phyloP scores from a whole-genome alignment of 2,797 vertebrate species.

The Chlorospingus semifuscus region DNA sequence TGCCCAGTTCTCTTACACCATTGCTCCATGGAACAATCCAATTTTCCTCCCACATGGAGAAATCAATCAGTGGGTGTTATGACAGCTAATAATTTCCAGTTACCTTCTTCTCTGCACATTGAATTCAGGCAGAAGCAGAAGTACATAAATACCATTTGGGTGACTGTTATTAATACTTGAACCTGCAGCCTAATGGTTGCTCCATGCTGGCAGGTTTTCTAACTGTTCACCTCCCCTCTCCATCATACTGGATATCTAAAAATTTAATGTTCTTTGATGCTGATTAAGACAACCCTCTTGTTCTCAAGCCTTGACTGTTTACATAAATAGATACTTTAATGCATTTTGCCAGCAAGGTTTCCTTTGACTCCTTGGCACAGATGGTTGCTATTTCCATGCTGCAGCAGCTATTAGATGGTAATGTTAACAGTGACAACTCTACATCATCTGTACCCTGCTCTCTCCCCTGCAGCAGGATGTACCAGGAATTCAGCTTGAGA shows the following conservation, averaged over 20 bases:
- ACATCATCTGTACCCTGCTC: neutral
- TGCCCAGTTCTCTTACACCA: neutral
- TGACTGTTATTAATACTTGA: neutral
- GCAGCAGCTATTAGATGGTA: conserved; percentile 2
- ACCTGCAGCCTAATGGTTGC: neutral
- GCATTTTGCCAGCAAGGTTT: conserved; percentile 44
- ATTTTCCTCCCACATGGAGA: neutral
- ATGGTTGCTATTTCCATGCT: conserved; percentile 38
- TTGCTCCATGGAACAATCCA: neutral
- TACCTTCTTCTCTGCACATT: neutral
- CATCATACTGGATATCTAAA: neutral
- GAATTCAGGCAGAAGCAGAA: neutral
- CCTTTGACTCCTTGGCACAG: conserved; percentile 37
- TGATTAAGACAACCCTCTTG: neutral
- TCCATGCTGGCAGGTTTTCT: neutral
- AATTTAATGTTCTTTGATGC: neutral
- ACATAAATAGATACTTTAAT: conserved; percentile 25
- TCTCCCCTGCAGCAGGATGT: neutral
- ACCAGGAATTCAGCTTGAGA: neutral
- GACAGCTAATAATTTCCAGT: neutral
- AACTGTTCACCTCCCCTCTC: neutral
- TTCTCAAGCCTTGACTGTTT: neutral
- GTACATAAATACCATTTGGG: neutral
- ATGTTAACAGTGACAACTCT: neutral
- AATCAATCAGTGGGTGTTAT: neutral